These are phyloP conservation scores for Camponotus fellah DNA, from an alignment of 2,888 invertebrate genomes.

Conservation along the genomic window DNA sequence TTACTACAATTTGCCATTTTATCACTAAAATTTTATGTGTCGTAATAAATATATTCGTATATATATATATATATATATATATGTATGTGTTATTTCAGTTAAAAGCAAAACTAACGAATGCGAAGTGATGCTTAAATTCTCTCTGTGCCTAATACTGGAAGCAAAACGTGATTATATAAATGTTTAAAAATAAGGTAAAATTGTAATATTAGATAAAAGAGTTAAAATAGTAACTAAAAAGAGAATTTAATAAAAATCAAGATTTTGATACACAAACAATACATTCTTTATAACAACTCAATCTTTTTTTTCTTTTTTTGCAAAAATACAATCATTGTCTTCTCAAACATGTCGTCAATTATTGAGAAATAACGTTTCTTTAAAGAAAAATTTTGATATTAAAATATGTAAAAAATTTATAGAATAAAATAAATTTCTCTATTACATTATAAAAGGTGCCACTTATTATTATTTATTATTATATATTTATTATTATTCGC, in stretches of 20 bases:
- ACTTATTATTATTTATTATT: neutral
- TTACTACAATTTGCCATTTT: neutral
- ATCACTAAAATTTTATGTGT: neutral
- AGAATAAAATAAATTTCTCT: neutral
- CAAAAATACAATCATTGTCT: neutral
- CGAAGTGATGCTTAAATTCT: neutral
- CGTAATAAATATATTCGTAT: neutral
- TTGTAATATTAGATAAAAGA: neutral
- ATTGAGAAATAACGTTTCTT: neutral
- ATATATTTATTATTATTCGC: neutral
- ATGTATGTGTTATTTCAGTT: slow-evolving; percentile 9
- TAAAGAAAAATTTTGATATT: neutral
- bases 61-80: neutral
- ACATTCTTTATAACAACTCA: neutral
- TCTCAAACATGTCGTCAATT: neutral
- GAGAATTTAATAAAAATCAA: neutral
- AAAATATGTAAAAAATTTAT: neutral
- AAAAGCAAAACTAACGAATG: slow-evolving; percentile 20
- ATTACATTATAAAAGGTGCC: neutral
- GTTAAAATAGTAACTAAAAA: neutral
- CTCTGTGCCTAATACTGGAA: neutral
- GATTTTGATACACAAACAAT: neutral
- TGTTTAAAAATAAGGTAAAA: neutral
- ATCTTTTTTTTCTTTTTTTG: neutral
- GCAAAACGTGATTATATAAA: too few species aligned